Percentiles rank a stretch among this genome's conserved stretches.
phyloP scores from a whole-genome alignment of 1,140 invertebrate genomes.

The Dinothrombium tinctorium region DNA sequence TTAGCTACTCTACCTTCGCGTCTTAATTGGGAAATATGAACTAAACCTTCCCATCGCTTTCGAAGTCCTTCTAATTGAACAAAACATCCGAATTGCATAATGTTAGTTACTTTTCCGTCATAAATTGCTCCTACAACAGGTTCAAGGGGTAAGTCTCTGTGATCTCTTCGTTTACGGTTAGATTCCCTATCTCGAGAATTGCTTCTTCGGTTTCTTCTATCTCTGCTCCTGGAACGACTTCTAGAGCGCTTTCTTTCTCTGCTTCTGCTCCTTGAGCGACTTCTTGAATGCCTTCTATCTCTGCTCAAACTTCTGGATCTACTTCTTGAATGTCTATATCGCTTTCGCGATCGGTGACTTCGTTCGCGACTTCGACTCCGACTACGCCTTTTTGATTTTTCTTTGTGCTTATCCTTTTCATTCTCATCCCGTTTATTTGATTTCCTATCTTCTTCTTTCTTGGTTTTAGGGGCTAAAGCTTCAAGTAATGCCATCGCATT shows the following conservation, averaged over 20 bases:
- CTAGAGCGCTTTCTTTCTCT: conserved; percentile 18
- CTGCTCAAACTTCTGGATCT: conserved; percentile 15
- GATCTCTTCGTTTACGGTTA: background rate
- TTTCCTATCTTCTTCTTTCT: conserved; percentile 4
- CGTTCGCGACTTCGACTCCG: conserved; percentile 7
- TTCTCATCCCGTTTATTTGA: conserved; percentile 5
- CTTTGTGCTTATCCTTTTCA: background rate
- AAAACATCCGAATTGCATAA: conserved; percentile 93
- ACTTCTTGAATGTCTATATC: conserved; percentile 15
- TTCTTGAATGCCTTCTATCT: conserved; percentile 9
- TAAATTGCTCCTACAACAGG: conserved; percentile 38
- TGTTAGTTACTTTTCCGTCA: conserved; percentile 74
- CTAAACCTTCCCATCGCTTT: conserved; percentile 69
- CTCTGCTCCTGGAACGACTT: background rate
- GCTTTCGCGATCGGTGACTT: conserved; percentile 6
- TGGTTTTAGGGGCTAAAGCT: conserved; percentile 40
- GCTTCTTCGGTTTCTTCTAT: conserved; percentile 13
- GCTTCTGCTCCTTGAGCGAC: conserved; percentile 17
- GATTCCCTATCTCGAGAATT: conserved; percentile 14
- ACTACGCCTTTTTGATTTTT: conserved; percentile 1
- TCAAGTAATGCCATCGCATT: conserved; percentile 72
- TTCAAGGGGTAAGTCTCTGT: conserved; percentile 11
- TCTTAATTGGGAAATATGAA: conserved; percentile 86
- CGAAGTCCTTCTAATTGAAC: conserved; percentile 76
- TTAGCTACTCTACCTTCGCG: conserved; percentile 78